Percentiles rank a stretch among this genome's conserved stretches.
These are phyloP conservation scores for Plecturocebus donacophilus DNA, from an alignment of 2,113 vertebrate genomes.

Conservation along the genomic window DNA sequence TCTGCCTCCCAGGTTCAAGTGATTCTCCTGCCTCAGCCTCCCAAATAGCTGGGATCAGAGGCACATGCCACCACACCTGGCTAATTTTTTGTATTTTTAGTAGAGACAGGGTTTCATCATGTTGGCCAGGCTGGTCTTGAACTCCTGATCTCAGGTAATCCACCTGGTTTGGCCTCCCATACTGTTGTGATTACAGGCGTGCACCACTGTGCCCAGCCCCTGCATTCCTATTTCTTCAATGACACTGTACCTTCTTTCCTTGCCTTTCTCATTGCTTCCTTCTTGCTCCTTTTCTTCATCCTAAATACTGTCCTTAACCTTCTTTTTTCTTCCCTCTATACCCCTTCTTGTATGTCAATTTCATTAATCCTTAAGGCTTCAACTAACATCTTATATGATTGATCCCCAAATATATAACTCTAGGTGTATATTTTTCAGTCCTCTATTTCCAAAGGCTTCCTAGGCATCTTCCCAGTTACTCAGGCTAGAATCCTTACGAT, in stretches of 20 bases:
- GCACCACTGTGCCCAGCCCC: too few species aligned
- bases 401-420: neutral
- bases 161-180: too few species aligned
- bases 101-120: too few species aligned
- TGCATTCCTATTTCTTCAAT: neutral
- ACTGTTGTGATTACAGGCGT: too few species aligned
- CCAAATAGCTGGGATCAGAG: too few species aligned
- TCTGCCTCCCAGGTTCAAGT: too few species aligned
- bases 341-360: neutral
- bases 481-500: neutral
- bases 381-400: neutral
- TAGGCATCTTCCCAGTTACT: neutral
- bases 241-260: neutral
- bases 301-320: neutral
- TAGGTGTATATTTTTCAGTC: neutral
- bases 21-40: too few species aligned
- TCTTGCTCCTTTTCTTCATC: neutral
- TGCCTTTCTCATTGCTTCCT: neutral
- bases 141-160: too few species aligned
- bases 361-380: neutral
- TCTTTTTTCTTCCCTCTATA: neutral
- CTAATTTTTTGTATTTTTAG: too few species aligned
- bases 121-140: too few species aligned
- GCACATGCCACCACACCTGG: too few species aligned
- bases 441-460: neutral